A percentile compares a stretch with the other conserved stretches of the same genome.
Conservation (phyloP, 2,797 vertebrate species). For the Premnoplex brunnescens region DNA sequence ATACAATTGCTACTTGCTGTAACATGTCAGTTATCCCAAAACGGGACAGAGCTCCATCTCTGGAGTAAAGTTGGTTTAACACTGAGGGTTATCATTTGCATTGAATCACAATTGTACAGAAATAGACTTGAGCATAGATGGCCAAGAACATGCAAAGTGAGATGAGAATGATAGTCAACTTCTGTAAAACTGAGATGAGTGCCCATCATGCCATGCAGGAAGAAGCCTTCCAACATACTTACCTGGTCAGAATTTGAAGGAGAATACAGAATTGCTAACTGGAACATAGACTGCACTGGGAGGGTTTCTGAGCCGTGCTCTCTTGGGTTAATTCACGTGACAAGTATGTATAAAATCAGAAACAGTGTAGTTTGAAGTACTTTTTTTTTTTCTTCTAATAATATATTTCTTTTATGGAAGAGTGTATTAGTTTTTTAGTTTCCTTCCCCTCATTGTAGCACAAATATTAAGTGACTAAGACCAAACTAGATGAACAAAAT, state of each 20-base stretch:
- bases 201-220: neutral
- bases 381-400: neutral
- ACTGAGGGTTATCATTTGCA: neutral
- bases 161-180: neutral
- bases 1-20: neutral
- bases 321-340: neutral
- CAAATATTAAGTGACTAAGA: neutral
- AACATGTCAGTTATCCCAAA: neutral
- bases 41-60: neutral
- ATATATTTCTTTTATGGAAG: neutral
- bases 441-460: neutral
- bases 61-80: neutral
- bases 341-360: neutral
- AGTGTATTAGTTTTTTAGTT: neutral
- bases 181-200: neutral
- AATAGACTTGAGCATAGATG: neutral
- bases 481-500: neutral
- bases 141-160: neutral
- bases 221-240: neutral
- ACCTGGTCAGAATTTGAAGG: neutral
- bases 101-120: neutral
- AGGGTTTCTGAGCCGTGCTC: neutral
- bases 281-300: neutral
- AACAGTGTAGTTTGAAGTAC: neutral
- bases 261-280: neutral